Evolutionary conservation across 2,113 vertebrate genomes (phyloP).

Genomic region (Origma solitaria): DNA sequence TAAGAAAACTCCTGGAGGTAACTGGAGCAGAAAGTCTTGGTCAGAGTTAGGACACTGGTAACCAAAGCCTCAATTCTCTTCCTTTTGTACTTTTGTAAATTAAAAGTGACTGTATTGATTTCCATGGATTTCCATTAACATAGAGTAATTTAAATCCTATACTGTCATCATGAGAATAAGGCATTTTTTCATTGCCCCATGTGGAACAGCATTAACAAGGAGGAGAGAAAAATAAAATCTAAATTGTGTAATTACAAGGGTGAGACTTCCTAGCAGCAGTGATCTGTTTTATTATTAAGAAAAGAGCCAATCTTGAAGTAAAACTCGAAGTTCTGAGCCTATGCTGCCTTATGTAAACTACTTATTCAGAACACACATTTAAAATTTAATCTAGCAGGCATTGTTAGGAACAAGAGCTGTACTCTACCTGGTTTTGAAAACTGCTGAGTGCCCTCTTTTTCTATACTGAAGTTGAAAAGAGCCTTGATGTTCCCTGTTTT

Average conservation of each 20-base stretch:
- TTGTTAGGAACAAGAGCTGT: not conserved
- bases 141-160: not conserved
- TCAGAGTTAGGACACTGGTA: not conserved
- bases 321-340: not conserved
- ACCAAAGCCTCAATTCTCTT: not conserved
- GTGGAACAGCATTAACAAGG: not conserved
- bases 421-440: constrained; percentile 7
- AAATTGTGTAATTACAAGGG: not conserved
- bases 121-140: not conserved
- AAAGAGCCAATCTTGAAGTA: not conserved
- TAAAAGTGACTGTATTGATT: not conserved
- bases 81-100: not conserved
- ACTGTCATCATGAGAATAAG: not conserved
- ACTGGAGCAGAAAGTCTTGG: not conserved
- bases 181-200: not conserved
- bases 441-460: not conserved
- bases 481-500: not conserved
- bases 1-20: not conserved
- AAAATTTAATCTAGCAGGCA: not conserved
- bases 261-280: not conserved
- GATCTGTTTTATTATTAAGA: not conserved
- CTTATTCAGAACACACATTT: not conserved
- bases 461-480: not conserved
- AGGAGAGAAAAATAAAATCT: not conserved
- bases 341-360: not conserved